A percentile compares a stretch with the other conserved stretches of the same genome.
Conservation (phyloP, 2,888 invertebrate genomes). For the Dasysyrphus albostriatus region DNA sequence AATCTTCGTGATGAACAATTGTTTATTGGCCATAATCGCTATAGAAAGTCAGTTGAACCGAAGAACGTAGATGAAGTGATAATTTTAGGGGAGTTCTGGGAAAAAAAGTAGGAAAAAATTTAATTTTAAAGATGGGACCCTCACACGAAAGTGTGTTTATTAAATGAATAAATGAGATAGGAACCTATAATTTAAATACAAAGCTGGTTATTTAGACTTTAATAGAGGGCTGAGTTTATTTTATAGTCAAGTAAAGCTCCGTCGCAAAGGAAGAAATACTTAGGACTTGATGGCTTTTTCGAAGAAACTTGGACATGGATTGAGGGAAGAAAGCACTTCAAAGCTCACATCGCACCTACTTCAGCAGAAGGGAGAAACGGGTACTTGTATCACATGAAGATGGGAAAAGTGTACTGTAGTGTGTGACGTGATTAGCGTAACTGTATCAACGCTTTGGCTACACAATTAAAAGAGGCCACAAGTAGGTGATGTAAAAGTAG, state of each 20-base stretch:
- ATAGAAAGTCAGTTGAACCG: constrained; percentile 61
- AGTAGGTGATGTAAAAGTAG: too few relatives aligned
- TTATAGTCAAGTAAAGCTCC: neutral
- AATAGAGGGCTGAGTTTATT: neutral
- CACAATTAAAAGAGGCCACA: too few relatives aligned
- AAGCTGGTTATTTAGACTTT: neutral
- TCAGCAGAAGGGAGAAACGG: too few relatives aligned
- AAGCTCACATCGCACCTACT: too few relatives aligned
- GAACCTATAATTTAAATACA: neutral
- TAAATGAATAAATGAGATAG: constrained; percentile 31
- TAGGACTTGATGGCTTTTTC: too few relatives aligned
- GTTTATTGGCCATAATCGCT: constrained; percentile 52
- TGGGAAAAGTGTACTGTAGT: too few relatives aligned
- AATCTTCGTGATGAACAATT: constrained; percentile 65
- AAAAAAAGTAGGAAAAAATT: constrained; percentile 1
- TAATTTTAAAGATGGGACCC: constrained; percentile 23
- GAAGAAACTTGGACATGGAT: too few relatives aligned
- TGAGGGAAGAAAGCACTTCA: too few relatives aligned
- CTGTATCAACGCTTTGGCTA: too few relatives aligned
- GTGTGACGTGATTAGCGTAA: too few relatives aligned
- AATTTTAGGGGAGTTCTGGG: constrained; percentile 69
- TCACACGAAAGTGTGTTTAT: constrained; percentile 34
- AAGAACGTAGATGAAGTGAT: constrained; percentile 69
- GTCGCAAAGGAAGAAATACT: too few relatives aligned
- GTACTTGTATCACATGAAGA: too few relatives aligned